Conservation (phyloP, 2,888 invertebrate genomes). For the Drosophila parthenogenetica region DNA sequence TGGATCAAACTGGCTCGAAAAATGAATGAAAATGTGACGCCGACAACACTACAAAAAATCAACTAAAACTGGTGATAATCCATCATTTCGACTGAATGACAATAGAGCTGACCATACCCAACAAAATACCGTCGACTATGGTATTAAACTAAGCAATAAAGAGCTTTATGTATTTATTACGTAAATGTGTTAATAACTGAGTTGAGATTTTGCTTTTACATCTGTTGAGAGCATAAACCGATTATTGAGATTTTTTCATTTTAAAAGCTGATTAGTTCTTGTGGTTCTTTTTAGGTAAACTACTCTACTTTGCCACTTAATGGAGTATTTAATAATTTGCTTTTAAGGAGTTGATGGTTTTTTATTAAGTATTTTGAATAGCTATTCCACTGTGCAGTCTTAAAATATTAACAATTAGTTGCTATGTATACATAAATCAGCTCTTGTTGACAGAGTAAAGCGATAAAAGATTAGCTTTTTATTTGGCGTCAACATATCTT, state of each 20-base stretch:
- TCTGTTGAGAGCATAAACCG: no score
- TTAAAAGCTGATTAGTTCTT: no score
- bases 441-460: not conserved
- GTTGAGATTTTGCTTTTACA: no score
- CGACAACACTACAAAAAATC: slow-evolving; percentile 34
- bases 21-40: slow-evolving; percentile 41
- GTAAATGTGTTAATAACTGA: not conserved
- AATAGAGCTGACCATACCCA: slow-evolving; percentile 19
- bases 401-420: not conserved
- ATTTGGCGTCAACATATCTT: not conserved
- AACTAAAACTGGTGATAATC: slow-evolving; percentile 52
- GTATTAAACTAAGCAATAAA: slow-evolving; percentile 7
- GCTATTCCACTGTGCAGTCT: not conserved
- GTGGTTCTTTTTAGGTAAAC: no score
- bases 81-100: slow-evolving; percentile 56
- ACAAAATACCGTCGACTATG: slow-evolving; percentile 17
- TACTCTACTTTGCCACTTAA: no score
- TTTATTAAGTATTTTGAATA: not conserved
- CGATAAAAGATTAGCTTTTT: not conserved
- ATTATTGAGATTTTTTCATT: no score
- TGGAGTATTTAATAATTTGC: no score
- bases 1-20: slow-evolving; percentile 11
- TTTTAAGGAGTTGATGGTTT: not conserved
- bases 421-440: not conserved
- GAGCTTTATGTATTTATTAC: not conserved